A percentile compares a stretch with the other conserved stretches of the same genome.
phyloP scores from a whole-genome alignment of 2,797 vertebrate genomes.

The Silurus lanzhouensis region DNA sequence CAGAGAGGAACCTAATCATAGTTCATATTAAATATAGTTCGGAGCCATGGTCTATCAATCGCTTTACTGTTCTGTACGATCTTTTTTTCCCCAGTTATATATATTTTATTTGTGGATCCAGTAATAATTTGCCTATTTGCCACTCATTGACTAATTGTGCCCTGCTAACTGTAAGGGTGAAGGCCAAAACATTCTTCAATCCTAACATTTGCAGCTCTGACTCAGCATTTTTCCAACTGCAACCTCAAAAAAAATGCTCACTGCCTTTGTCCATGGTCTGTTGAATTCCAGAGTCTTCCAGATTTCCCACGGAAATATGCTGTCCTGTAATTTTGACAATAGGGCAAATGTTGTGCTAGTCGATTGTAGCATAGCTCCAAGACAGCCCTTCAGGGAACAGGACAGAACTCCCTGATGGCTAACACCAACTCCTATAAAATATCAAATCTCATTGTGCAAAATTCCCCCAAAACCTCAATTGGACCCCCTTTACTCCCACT shows the following conservation, averaged over 20 bases:
- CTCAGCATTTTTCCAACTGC: neutral
- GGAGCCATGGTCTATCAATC: neutral
- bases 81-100: neutral
- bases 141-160: neutral
- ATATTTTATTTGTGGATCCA: neutral
- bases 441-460: neutral
- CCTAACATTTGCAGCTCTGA: neutral
- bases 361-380: neutral
- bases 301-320: neutral
- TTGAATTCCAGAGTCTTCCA: neutral
- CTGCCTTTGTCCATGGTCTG: neutral
- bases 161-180: neutral
- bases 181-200: neutral
- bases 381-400: too few relatives aligned
- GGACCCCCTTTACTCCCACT: neutral
- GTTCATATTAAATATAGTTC: neutral
- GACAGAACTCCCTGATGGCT: neutral
- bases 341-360: neutral
- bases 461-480: neutral
- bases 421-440: neutral
- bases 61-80: neutral
- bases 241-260: neutral
- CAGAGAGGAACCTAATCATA: neutral
- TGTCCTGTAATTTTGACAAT: neutral
- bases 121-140: too few relatives aligned